phyloP scores from a whole-genome alignment of 1,140 invertebrate genomes.

The Hydropsyche tenuis region DNA sequence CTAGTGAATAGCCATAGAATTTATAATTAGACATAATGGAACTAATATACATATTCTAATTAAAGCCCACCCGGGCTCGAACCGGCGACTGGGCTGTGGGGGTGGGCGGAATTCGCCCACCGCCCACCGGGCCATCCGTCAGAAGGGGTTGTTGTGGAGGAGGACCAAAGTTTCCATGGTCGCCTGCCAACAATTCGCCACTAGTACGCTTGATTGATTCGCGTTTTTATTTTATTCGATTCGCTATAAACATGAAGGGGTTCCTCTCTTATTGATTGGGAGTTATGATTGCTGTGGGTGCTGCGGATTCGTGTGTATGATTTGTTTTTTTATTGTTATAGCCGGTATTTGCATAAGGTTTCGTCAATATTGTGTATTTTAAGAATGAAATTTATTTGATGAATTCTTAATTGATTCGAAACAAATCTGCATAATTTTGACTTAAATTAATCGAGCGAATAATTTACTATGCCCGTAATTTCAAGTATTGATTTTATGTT shows the following conservation, averaged over 20 bases:
- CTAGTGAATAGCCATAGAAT: constrained; percentile 51
- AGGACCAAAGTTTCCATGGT: constrained; percentile 44
- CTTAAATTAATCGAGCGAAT: no score
- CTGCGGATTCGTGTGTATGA: background rate
- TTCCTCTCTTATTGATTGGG: no score
- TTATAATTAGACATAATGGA: constrained; percentile 52
- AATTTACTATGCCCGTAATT: no score
- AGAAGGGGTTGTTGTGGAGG: background rate
- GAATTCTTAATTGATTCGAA: no score
- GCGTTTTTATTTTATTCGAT: constrained; percentile 38
- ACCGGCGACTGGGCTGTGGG: constrained; percentile 27
- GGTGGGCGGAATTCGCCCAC: background rate
- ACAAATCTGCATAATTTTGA: no score
- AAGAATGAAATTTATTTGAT: no score
- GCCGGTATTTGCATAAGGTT: no score
- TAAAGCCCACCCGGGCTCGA: constrained; percentile 49
- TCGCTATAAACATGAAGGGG: no score
- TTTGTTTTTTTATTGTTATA: background rate
- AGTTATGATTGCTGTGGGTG: constrained; percentile 1
- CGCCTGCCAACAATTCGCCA: constrained; percentile 47
- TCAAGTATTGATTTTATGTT: no score
- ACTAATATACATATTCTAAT: constrained; percentile 52
- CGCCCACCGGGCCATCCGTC: constrained; percentile 3
- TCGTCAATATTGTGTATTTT: no score
- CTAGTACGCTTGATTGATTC: constrained; percentile 48